phyloP scores from a whole-genome alignment of 2,113 vertebrate genomes.

The Panthera leo region DNA sequence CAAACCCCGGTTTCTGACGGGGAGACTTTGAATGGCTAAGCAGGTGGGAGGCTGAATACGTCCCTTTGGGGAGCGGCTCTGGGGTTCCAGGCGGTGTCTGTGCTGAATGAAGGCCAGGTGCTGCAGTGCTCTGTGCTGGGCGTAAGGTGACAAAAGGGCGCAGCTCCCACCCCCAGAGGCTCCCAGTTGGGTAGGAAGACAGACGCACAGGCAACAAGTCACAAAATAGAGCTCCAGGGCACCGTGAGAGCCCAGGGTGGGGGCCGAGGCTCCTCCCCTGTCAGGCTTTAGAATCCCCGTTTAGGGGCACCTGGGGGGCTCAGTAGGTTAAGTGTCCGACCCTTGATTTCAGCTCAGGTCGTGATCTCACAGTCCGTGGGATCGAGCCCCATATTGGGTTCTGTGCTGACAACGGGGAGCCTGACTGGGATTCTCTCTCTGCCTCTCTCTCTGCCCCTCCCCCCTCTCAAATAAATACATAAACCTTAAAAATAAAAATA shows the following conservation, averaged over 20 bases:
- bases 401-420: too few relatives aligned
- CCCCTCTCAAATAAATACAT: too few relatives aligned
- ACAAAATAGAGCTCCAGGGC: neutral
- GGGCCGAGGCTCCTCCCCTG: accelerated
- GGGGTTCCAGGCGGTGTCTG: too few relatives aligned
- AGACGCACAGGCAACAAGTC: accelerated
- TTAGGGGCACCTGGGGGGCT: too few relatives aligned
- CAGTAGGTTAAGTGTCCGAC: too few relatives aligned
- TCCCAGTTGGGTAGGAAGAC: accelerated
- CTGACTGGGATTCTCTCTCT: too few relatives aligned
- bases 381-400: too few relatives aligned
- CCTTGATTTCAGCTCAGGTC: too few relatives aligned
- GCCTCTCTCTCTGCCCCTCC: too few relatives aligned
- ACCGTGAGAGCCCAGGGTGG: accelerated
- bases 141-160: accelerated
- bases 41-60: neutral
- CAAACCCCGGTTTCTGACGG: neutral
- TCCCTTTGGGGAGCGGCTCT: neutral
- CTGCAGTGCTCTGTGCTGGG: neutral
- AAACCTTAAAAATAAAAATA: too few relatives aligned
- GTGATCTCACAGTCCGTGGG: too few relatives aligned
- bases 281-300: neutral
- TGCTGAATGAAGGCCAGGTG: too few relatives aligned
- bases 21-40: neutral
- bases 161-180: neutral